Base-by-base conservation (phyloP, 2,797 vertebrate genomes). In the Amblyraja radiata region DNA sequence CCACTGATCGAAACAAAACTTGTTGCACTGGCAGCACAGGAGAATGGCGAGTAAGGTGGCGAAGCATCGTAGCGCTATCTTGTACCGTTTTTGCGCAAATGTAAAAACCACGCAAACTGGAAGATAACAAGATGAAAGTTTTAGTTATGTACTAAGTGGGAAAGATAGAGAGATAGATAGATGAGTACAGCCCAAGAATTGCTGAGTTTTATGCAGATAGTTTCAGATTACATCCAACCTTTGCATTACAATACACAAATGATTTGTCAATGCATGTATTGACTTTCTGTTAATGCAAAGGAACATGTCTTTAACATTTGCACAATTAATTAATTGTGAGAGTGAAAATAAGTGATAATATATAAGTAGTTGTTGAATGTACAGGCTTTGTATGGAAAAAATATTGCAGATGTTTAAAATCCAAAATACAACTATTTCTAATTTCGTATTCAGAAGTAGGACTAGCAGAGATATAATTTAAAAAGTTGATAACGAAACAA, bases 401-500 rank as follows among this genome's bases (percentile, higher is more conserved):
- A 65, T 65, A 65, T 65, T 65, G 63, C 1, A 65, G 65, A 65
- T 65, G 65, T 16, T 65, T 10, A 65, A 65, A 65, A 65, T 65
- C 65, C 65, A 65, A 65, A 65, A 86, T n/a, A 86, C n/a, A 63
- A 63, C 6, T 5, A 86, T 86, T 86, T 86, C 58, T 86, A n/a
- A 81, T 2, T 6, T 86, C 11, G 61, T 32, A 86, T 25, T 25
- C 11, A 63, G 83, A 86, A n/a, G 61, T 11, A 61, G 61, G 25
- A 86, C 54, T 54, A 61, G 46, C 80, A 83, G 80, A 83, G 58
- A 39, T 9, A 83, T 11, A 58, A 58, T 58, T 83, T 10, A 23
- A 13, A 18, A 83, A 83, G 54, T 61, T 54, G 81, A 84, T 84
- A 84, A 63, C 54, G 54, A n/a, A 86, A 86, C 83, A 86, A 86